phyloP scores from a whole-genome alignment of 2,888 invertebrate genomes.

The Cosmia trapezina region DNA sequence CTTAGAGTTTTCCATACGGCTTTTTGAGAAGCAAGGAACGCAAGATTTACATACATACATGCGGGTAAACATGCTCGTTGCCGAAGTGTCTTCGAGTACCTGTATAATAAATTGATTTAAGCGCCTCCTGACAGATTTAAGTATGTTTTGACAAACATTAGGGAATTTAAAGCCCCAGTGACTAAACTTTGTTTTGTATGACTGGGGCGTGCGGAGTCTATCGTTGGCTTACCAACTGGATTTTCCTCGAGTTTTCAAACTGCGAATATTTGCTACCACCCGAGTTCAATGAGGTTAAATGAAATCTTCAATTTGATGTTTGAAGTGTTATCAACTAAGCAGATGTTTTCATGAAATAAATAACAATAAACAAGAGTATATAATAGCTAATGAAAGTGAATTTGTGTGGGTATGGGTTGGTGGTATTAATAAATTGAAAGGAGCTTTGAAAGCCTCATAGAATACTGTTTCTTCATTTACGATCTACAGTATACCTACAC shows the following conservation, averaged over 20 bases:
- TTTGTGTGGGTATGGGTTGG: constrained; percentile 13
- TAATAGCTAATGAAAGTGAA: constrained; percentile 25
- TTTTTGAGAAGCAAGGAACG: constrained; percentile 85
- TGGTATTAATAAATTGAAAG: constrained; percentile 16
- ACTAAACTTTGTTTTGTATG: constrained; percentile 84
- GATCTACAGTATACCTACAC: constrained; percentile 24
- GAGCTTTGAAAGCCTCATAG: constrained; percentile 36
- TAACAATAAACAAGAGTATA: constrained; percentile 20
- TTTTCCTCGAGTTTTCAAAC: constrained; percentile 76
- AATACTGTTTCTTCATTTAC: constrained; percentile 48
- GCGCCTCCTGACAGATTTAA: constrained; percentile 88
- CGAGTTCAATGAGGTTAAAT: constrained; percentile 43
- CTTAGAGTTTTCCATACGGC: constrained; percentile 87
- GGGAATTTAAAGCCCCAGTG: constrained; percentile 85
- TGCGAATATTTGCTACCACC: constrained; percentile 57
- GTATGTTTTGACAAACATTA: constrained; percentile 89
- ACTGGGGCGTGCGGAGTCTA: constrained; percentile 70
- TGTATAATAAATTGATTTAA: constrained; percentile 90
- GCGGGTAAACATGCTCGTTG: constrained; percentile 82
- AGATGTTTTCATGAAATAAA: constrained; percentile 25
- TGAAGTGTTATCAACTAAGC: constrained; percentile 37
- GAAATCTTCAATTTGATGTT: constrained; percentile 40
- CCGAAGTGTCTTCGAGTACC: constrained; percentile 84
- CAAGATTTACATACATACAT: constrained; percentile 87
- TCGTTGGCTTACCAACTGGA: constrained; percentile 74